Conservation (phyloP, 1,140 invertebrate genomes). For the Pseudomyrmex gracilis region DNA sequence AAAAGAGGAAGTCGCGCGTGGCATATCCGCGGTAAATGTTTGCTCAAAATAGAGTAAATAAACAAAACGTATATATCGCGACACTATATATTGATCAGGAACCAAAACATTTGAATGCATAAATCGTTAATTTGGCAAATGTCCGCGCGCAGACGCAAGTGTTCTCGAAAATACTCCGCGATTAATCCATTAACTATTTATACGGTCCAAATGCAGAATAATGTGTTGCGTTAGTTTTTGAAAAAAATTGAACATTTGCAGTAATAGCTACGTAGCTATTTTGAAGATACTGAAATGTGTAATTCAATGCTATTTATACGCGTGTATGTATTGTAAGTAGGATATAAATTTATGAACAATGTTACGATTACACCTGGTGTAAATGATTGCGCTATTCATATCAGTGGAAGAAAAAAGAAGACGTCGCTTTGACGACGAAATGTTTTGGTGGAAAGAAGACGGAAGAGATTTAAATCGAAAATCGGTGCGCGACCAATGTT, state of each 20-base stretch:
- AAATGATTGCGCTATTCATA: no score
- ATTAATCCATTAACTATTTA: slow-evolving; percentile 31
- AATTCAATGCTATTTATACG: no score
- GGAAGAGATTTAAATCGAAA: no score
- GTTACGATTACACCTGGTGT: no score
- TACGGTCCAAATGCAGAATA: background rate
- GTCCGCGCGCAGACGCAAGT: background rate
- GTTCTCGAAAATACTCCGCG: slow-evolving; percentile 14
- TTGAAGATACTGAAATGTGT: background rate
- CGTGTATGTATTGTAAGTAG: no score
- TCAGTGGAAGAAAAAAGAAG: no score
- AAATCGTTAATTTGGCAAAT: slow-evolving; percentile 56
- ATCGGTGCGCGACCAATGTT: no score
- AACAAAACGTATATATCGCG: slow-evolving; percentile 42
- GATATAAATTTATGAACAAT: no score
- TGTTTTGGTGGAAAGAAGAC: no score
- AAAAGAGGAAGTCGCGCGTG: slow-evolving; percentile 48
- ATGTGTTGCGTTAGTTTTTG: background rate
- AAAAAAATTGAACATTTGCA: background rate
- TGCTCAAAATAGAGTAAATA: slow-evolving; percentile 43
- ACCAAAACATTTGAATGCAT: slow-evolving; percentile 55
- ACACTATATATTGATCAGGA: slow-evolving; percentile 36
- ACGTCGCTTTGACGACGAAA: no score
- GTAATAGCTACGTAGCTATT: slow-evolving; percentile 1
- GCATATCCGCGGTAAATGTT: slow-evolving; percentile 35